Evolutionary conservation across 2,888 invertebrate genomes (phyloP).

Genomic region (Liopterus haemorrhoidalis): DNA sequence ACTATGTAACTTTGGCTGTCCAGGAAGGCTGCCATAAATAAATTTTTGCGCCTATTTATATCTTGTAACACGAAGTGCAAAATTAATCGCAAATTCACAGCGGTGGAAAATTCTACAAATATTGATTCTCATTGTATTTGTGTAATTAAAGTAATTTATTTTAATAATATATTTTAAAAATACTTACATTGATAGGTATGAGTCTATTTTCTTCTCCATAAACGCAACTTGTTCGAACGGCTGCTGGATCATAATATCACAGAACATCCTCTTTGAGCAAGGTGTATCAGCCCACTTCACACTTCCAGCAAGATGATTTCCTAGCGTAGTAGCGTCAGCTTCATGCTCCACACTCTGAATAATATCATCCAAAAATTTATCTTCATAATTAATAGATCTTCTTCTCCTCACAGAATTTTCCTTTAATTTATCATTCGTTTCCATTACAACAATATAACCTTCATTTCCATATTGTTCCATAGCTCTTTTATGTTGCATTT

Average conservation of each 20-base stretch:
- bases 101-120: too few relatives aligned
- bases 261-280: conserved; percentile 72
- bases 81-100: too few relatives aligned
- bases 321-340: conserved; percentile 41
- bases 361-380: conserved; percentile 41
- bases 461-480: conserved; percentile 37
- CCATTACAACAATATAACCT: conserved; percentile 13
- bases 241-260: conserved; percentile 66
- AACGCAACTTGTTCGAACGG: conserved; percentile 62
- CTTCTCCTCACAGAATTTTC: conserved; percentile 10
- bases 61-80: too few relatives aligned
- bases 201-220: conserved; percentile 78
- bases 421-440: neutral
- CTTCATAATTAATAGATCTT: conserved; percentile 43
- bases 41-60: too few relatives aligned
- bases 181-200: conserved; percentile 67
- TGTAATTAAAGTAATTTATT: conserved; percentile 19
- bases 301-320: conserved; percentile 29
- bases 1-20: too few relatives aligned
- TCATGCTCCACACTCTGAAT: conserved; percentile 38
- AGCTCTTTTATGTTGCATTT: conserved; percentile 55
- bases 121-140: too few relatives aligned
- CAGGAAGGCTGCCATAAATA: too few relatives aligned
- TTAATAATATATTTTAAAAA: too few relatives aligned
- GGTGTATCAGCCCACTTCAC: conserved; percentile 68